Conservation (phyloP, 2,888 invertebrate genomes). For the Drosophila kokeensis region DNA sequence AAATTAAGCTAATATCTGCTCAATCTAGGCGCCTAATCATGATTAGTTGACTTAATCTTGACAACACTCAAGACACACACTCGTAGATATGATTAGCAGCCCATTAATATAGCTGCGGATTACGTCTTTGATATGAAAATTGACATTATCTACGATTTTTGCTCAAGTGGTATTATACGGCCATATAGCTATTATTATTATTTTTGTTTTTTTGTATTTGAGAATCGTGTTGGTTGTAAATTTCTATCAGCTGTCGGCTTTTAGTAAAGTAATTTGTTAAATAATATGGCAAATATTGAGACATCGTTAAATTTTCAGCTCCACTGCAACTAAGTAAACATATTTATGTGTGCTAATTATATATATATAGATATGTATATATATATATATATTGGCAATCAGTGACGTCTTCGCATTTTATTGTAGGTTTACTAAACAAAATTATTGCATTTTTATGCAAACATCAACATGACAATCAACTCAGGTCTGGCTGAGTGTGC, state of each 20-base stretch:
- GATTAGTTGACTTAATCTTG: constrained; percentile 49
- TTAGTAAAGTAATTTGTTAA: constrained; percentile 51
- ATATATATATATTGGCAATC: constrained; percentile 34
- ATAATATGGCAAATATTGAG: constrained; percentile 66
- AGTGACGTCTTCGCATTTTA: constrained; percentile 56
- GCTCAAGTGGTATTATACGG: not conserved
- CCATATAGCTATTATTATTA: not conserved
- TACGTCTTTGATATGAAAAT: not conserved
- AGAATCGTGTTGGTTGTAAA: constrained; percentile 58
- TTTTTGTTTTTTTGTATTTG: constrained; percentile 37
- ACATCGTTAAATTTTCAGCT: constrained; percentile 64
- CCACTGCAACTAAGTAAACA: constrained; percentile 41
- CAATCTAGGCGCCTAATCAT: constrained; percentile 37
- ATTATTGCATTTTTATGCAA: constrained; percentile 5
- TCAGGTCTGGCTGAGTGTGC: not conserved
- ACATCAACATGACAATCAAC: constrained; percentile 4
- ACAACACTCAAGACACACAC: constrained; percentile 32
- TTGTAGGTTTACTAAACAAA: constrained; percentile 12
- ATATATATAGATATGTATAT: not conserved
- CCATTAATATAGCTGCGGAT: constrained; percentile 38
- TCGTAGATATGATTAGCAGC: constrained; percentile 53
- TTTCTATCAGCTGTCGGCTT: constrained; percentile 35
- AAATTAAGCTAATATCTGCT: constrained; percentile 4
- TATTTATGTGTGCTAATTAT: constrained; percentile 62
- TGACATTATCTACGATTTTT: constrained; percentile 10